These are phyloP conservation scores for Chaetodon trifascialis DNA, from an alignment of 2,113 vertebrate genomes.

Conservation along the genomic window DNA sequence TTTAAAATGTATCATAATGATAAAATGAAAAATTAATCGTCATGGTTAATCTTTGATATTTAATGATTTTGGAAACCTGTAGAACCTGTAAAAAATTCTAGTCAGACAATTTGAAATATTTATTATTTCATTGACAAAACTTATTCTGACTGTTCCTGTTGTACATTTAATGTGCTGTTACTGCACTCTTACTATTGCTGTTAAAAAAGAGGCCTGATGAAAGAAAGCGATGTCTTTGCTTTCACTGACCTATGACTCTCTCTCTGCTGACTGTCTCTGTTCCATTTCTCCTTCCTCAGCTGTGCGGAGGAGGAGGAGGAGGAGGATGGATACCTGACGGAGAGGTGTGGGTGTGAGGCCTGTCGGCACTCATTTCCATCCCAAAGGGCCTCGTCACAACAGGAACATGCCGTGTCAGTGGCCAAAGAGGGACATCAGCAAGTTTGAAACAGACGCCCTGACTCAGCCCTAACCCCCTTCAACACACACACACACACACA, in stretches of 20 bases:
- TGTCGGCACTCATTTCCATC: conserved; percentile 66
- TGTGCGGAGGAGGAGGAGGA: conserved; percentile 34
- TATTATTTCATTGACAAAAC: not conserved
- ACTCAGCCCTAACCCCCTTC: conserved; percentile 44
- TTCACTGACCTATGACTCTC: conserved; percentile 15
- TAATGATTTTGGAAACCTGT: not conserved
- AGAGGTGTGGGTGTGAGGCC: conserved; percentile 66
- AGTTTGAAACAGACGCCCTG: conserved; percentile 51
- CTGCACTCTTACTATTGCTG: not conserved
- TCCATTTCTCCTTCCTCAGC: conserved; percentile 57
- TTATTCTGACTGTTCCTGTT: not conserved
- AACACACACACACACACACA: not conserved
- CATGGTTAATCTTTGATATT: conserved; percentile 25
- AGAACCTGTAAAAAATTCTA: conserved; percentile 1
- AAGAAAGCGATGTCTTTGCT: not conserved
- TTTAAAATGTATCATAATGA: not conserved
- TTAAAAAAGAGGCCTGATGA: not conserved
- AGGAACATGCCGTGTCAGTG: conserved; percentile 60
- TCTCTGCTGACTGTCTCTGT: conserved; percentile 44
- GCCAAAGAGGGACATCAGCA: conserved; percentile 67
- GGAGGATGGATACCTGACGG: conserved; percentile 44
- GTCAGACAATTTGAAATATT: not conserved
- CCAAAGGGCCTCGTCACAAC: conserved; percentile 60
- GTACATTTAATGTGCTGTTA: not conserved
- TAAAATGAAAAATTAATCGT: conserved; percentile 11